Conservation (phyloP, 2,888 invertebrate genomes). For the Notodonta dromedarius region DNA sequence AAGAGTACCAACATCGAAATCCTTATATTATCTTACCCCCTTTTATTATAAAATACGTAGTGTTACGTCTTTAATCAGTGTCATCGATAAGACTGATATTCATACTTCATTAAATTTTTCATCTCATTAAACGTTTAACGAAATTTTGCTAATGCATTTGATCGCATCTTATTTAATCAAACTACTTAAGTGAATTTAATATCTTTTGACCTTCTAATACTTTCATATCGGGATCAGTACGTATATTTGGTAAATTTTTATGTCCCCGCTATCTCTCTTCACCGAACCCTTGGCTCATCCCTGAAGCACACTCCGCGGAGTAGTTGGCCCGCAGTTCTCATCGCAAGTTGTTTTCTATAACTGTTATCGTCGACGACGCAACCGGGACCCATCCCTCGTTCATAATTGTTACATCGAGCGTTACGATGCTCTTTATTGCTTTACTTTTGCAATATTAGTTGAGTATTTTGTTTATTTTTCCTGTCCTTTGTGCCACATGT, state of each 20-base stretch:
- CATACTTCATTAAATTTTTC: no score
- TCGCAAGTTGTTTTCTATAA: slow-evolving; percentile 22
- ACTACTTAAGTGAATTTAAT: no score
- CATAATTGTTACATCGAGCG: slow-evolving; percentile 59
- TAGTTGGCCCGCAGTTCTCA: slow-evolving; percentile 23
- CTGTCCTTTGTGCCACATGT: not conserved
- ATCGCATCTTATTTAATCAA: no score
- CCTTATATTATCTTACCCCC: no score
- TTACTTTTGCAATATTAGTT: slow-evolving; percentile 50
- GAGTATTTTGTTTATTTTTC: slow-evolving; percentile 23
- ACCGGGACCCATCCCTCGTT: slow-evolving; percentile 36
- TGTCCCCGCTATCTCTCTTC: slow-evolving; percentile 7
- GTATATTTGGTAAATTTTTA: not conserved
- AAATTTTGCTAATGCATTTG: no score
- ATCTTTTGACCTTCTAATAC: no score
- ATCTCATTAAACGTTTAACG: no score
- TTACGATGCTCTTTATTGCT: slow-evolving; percentile 46
- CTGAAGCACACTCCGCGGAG: slow-evolving; percentile 21
- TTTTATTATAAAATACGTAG: no score
- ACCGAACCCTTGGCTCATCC: slow-evolving; percentile 1
- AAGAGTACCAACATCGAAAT: not conserved
- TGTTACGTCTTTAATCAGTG: no score
- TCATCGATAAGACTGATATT: no score
- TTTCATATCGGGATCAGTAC: no score
- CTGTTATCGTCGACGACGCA: slow-evolving; percentile 30